Evolutionary conservation across 2,113 vertebrate species (phyloP).

Genomic region (Phalacrocorax pelagicus): DNA sequence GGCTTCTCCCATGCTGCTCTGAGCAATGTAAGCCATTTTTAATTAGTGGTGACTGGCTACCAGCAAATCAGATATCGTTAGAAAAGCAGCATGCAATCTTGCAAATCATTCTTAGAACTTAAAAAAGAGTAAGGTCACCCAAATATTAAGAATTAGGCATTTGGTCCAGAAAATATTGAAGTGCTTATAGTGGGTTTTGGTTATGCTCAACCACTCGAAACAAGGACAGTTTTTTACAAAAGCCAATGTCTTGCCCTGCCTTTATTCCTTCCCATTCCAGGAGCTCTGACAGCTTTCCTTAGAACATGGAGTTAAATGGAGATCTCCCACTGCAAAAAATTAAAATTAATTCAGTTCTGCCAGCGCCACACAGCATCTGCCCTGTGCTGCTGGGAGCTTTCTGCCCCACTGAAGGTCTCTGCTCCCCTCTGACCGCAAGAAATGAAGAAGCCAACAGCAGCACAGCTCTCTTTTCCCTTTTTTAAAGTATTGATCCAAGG

Average conservation of each 20-base stretch:
- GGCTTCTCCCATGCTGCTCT: neutral
- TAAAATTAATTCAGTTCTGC: neutral
- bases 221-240: neutral
- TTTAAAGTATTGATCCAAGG: neutral
- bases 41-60: neutral
- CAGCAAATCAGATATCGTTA: neutral
- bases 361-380: neutral
- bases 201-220: neutral
- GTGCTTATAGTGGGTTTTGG: neutral
- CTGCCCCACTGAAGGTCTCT: neutral
- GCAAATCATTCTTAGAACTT: neutral
- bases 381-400: neutral
- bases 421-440: accelerated
- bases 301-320: neutral
- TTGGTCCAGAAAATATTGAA: neutral
- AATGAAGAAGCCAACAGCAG: neutral
- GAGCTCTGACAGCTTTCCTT: neutral
- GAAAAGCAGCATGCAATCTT: neutral
- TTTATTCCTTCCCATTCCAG: neutral
- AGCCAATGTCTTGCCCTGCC: neutral
- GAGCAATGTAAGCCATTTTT: neutral
- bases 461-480: neutral
- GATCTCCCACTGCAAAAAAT: neutral
- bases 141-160: neutral
- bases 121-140: neutral